Conservation (phyloP, 2,113 vertebrate genomes). For the Dasyurus viverrinus region DNA sequence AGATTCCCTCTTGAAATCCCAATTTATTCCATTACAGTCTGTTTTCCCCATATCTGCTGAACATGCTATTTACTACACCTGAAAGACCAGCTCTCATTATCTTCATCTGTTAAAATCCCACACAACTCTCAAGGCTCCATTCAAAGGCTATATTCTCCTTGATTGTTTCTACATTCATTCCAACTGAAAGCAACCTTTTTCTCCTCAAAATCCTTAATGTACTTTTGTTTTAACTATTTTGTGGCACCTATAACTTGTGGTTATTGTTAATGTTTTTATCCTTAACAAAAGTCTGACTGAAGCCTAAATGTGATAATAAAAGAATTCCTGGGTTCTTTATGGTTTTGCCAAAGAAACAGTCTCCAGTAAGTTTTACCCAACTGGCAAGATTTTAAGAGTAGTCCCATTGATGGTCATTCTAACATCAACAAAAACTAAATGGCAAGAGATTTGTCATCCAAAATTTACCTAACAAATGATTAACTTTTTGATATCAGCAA, state of each 20-base stretch:
- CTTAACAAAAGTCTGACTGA: not conserved
- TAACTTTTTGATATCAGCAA: not conserved
- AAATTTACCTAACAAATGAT: not conserved
- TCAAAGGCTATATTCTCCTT: not conserved
- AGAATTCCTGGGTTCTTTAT: not conserved
- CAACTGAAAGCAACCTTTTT: not conserved
- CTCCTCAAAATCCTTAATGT: not conserved
- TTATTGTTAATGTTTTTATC: not conserved
- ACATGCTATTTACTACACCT: not conserved
- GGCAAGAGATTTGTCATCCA: not conserved
- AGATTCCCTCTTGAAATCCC: not conserved
- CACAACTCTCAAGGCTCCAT: not conserved
- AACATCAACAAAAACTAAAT: not conserved
- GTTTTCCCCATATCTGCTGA: not conserved
- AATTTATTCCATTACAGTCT: not conserved
- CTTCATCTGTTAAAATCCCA: not conserved
- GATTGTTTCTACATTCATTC: not conserved
- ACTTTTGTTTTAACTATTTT: not conserved
- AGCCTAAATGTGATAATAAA: not conserved
- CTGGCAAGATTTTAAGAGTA: not conserved
- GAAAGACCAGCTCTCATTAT: not conserved
- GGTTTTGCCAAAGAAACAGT: not conserved
- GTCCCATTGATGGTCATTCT: not conserved
- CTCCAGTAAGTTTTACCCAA: not conserved
- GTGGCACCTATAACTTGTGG: not conserved